Percentiles rank a stretch among this genome's conserved stretches.
Conservation (phyloP, 1,140 invertebrate species). For the Manduca sexta region DNA sequence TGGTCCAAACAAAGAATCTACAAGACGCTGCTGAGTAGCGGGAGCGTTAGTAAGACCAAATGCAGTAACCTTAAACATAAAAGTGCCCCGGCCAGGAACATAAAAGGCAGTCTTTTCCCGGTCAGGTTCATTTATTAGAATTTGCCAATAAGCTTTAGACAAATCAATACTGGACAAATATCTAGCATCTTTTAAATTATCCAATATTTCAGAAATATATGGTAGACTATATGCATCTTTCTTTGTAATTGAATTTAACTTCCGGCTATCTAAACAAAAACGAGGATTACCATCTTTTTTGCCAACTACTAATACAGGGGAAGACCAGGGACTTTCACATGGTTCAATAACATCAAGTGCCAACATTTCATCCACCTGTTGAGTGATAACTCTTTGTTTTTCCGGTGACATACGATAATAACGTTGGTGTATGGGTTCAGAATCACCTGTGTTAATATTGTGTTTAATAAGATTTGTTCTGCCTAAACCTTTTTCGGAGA, state of each 20-base stretch:
- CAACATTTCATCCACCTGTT: not conserved
- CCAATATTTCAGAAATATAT: not conserved
- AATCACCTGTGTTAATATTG: conserved; percentile 18
- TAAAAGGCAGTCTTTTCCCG: conserved; percentile 1
- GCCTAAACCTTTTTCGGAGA: conserved; percentile 16
- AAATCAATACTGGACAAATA: no score
- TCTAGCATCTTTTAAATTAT: not conserved
- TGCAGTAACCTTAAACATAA: not conserved
- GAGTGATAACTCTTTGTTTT: not conserved
- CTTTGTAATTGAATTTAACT: not conserved
- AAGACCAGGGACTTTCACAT: no score
- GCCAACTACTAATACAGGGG: not conserved
- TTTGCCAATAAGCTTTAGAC: conserved; percentile 1
- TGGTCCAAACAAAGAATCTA: conserved; percentile 14
- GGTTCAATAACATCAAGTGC: not conserved
- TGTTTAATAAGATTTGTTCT: conserved; percentile 17
- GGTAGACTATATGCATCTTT: no score
- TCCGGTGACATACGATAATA: conserved; percentile 4
- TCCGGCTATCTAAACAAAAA: not conserved
- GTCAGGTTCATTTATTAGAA: not conserved
- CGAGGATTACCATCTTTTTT: not conserved
- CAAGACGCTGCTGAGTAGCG: conserved; percentile 12
- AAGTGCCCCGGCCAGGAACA: not conserved
- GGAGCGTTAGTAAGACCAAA: conserved; percentile 9
- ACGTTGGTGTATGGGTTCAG: conserved; percentile 18